Conservation (phyloP, 2,113 vertebrate species). For the Zosterops borbonicus region DNA sequence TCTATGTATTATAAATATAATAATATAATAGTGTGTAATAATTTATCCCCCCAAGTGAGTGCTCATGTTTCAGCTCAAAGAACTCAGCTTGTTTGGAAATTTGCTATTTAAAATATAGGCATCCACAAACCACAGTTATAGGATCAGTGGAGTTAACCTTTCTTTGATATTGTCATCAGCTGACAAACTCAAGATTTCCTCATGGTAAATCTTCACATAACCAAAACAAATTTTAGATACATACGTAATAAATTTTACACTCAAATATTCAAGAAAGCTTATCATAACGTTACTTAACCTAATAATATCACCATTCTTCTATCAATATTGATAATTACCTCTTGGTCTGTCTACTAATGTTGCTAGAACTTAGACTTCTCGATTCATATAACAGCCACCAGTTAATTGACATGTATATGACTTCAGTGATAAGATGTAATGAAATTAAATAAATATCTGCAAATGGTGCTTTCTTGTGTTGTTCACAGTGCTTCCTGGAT, state of each 20-base stretch:
- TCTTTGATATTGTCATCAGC: background rate
- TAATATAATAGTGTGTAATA: background rate
- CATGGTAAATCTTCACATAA: background rate
- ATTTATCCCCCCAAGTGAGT: background rate
- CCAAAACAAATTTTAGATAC: background rate
- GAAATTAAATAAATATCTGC: background rate
- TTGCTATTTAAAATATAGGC: background rate
- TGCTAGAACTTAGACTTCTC: background rate
- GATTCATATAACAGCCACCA: background rate
- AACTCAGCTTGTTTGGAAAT: background rate
- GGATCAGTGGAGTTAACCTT: background rate
- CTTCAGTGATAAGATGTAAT: background rate
- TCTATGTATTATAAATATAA: background rate
- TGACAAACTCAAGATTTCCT: background rate
- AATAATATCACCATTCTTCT: background rate
- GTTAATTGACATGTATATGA: background rate
- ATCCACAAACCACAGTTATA: background rate
- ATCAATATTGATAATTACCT: background rate
- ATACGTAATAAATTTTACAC: background rate
- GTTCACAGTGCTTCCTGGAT: background rate
- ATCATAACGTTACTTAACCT: background rate
- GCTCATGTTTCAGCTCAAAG: background rate
- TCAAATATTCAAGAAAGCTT: background rate
- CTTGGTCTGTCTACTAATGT: background rate
- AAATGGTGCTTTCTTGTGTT: background rate